Percentiles rank a stretch among this genome's conserved stretches.
phyloP scores from a whole-genome alignment of 1,140 invertebrate species.

The Drosophila saltans region DNA sequence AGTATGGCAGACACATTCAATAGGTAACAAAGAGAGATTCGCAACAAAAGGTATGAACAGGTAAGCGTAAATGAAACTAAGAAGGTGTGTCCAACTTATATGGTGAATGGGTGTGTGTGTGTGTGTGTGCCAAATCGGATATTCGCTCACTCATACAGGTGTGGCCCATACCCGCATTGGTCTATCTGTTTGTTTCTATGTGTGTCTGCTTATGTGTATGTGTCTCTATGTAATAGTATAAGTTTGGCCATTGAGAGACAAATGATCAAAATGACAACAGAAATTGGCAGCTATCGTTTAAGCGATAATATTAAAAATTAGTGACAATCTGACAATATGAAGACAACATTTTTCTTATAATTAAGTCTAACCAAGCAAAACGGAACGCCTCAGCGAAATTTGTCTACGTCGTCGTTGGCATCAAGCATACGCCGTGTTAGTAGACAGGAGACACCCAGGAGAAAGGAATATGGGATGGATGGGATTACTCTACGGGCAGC shows the following conservation, averaged over 20 bases:
- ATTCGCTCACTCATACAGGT: constrained; percentile 23
- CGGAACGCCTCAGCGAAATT: constrained; percentile 71
- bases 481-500: constrained; percentile 49
- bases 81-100: constrained; percentile 72
- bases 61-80: constrained; percentile 58
- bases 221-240: constrained; percentile 16
- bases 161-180: background rate
- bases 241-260: constrained; percentile 46
- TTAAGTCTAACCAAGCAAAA: constrained; percentile 81
- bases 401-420: constrained; percentile 40
- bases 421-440: constrained; percentile 55
- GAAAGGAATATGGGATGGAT: constrained; percentile 39
- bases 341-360: constrained; percentile 78
- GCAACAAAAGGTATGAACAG: constrained; percentile 75
- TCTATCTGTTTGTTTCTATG: background rate
- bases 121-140: constrained; percentile 21
- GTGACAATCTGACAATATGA: constrained; percentile 69
- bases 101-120: constrained; percentile 15
- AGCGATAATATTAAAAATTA: constrained; percentile 73
- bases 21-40: constrained; percentile 34
- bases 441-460: constrained; percentile 19
- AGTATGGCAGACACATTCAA: constrained; percentile 7
- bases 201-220: constrained; percentile 1
- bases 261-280: constrained; percentile 71
- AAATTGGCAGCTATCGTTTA: constrained; percentile 76